phyloP scores from a whole-genome alignment of 2,888 invertebrate species.

The Halictus quadricinctus region DNA sequence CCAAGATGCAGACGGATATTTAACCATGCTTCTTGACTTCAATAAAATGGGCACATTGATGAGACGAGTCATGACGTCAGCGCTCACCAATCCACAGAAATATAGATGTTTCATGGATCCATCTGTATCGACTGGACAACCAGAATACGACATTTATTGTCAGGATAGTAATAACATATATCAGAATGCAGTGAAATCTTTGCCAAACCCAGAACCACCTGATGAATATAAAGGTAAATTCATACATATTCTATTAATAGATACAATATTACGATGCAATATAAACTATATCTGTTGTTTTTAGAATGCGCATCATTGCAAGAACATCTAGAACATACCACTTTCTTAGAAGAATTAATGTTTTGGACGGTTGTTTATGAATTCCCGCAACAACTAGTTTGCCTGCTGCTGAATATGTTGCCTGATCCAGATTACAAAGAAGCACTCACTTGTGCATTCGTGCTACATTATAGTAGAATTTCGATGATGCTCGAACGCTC shows the following conservation, averaged over 20 bases:
- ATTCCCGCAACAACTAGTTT: slow-evolving; percentile 98
- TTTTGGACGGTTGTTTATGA: slow-evolving; percentile 99
- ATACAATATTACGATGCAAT: background rate
- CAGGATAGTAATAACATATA: slow-evolving; percentile 89
- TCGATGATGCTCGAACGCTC: slow-evolving; percentile 94
- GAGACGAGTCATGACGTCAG: slow-evolving; percentile 95
- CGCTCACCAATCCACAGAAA: slow-evolving; percentile 92
- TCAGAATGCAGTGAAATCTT: slow-evolving; percentile 90
- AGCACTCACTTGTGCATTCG: slow-evolving; percentile 96
- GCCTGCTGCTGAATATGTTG: slow-evolving; percentile 96
- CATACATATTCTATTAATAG: background rate
- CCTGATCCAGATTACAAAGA: slow-evolving; percentile 98
- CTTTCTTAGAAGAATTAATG: slow-evolving; percentile 96
- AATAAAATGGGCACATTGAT: slow-evolving; percentile 98
- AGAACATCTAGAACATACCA: slow-evolving; percentile 90
- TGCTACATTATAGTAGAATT: slow-evolving; percentile 97
- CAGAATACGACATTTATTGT: slow-evolving; percentile 89
- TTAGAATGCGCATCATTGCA: slow-evolving; percentile 90
- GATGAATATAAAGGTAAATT: slow-evolving; percentile 87
- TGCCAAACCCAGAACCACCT: slow-evolving; percentile 89
- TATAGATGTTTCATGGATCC: slow-evolving; percentile 80
- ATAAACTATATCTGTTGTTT: slow-evolving; percentile 15
- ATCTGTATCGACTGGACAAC: slow-evolving; percentile 78
- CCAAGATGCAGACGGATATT: slow-evolving; percentile 93
- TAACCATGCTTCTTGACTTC: slow-evolving; percentile 95